Percentiles rank a stretch among this genome's conserved stretches.
phyloP scores from a whole-genome alignment of 2,797 vertebrate genomes.

The Sebastes itinus region DNA sequence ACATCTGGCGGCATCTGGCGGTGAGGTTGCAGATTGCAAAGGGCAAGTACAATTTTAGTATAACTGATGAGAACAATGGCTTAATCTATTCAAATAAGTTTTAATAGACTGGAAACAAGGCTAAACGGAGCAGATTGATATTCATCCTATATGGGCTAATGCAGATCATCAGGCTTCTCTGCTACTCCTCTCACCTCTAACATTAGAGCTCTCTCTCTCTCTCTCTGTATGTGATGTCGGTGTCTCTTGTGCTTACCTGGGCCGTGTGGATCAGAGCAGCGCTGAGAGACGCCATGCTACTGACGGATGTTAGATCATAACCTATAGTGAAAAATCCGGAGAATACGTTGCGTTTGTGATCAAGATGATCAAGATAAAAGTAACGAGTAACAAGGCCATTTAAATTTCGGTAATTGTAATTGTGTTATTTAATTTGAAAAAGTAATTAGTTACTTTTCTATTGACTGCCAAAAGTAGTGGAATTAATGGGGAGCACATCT shows the following conservation, averaged over 20 bases:
- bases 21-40: not conserved
- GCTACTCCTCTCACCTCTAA: not conserved
- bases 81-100: not conserved
- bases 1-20: too few relatives aligned
- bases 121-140: not conserved
- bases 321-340: too few relatives aligned
- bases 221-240: not conserved
- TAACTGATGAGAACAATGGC: not conserved
- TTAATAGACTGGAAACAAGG: not conserved
- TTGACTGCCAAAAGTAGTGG: not conserved
- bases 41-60: rapidly evolving
- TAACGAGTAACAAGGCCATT: not conserved
- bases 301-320: too few relatives aligned
- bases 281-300: not conserved
- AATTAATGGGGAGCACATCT: not conserved
- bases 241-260: not conserved
- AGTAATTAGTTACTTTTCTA: not conserved
- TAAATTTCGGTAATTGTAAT: not conserved
- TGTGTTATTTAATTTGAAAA: not conserved
- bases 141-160: not conserved
- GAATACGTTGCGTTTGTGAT: too few relatives aligned
- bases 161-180: not conserved
- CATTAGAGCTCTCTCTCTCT: not conserved
- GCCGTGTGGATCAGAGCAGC: not conserved
- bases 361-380: too few relatives aligned